A percentile compares a stretch with the other conserved stretches of the same genome.
Evolutionary conservation across 2,113 vertebrate genomes (phyloP).

Genomic region (Pithys albifrons): DNA sequence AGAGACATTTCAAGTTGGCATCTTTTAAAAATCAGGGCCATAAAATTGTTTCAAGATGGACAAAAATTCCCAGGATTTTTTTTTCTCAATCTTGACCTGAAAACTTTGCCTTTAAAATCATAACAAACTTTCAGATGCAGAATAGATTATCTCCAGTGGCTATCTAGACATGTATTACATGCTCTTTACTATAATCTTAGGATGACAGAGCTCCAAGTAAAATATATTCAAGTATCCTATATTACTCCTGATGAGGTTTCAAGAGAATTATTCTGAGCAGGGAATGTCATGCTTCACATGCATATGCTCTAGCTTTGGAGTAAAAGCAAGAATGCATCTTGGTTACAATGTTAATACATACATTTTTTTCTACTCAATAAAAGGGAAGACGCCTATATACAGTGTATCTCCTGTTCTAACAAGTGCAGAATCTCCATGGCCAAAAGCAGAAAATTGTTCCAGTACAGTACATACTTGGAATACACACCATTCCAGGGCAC

Average conservation of each 20-base stretch:
- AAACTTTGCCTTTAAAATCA: conserved; percentile 8
- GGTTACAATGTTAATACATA: background rate
- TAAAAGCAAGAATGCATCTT: background rate
- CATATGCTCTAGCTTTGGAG: background rate
- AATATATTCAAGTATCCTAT: background rate
- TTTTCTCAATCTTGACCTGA: background rate
- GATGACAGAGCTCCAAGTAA: background rate
- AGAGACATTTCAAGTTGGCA: background rate
- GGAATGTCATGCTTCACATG: background rate
- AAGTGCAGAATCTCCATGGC: background rate
- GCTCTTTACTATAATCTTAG: background rate
- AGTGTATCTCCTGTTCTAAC: background rate
- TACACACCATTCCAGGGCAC: background rate
- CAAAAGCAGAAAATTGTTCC: background rate
- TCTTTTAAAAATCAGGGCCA: background rate
- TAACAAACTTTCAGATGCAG: background rate
- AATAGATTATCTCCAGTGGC: background rate
- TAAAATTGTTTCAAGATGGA: background rate
- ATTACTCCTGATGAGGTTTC: conserved; percentile 25
- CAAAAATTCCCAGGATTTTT: background rate
- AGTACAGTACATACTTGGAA: background rate
- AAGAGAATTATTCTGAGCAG: background rate
- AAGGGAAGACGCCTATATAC: background rate
- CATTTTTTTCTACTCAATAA: background rate
- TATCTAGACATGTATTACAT: background rate